Evolutionary conservation across 2,113 vertebrate species (phyloP).

Genomic region (Leucoraja erinaceus): DNA sequence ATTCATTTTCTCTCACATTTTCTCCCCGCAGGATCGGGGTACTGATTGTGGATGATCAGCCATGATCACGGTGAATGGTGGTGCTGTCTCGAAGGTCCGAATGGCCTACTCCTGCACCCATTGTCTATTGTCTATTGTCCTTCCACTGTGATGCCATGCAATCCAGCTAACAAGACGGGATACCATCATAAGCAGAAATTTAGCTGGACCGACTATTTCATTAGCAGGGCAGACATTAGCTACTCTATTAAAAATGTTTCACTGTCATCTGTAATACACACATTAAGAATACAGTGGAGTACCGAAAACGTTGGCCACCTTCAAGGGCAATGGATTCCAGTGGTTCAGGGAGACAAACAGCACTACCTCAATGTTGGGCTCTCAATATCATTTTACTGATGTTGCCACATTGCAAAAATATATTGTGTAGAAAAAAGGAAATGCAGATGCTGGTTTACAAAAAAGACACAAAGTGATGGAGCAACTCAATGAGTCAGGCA

Average conservation of each 20-base stretch:
- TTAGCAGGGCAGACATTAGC: background rate
- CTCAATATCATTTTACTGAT: background rate
- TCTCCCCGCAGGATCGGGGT: too few species aligned
- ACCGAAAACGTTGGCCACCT: background rate
- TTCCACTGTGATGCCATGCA: background rate
- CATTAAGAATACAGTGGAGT: background rate
- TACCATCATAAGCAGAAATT: background rate
- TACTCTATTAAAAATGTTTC: background rate
- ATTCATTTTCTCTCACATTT: background rate
- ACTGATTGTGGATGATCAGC: too few species aligned
- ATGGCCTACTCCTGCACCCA: too few species aligned
- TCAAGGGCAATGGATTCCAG: background rate
- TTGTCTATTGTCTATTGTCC: background rate
- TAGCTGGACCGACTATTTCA: background rate
- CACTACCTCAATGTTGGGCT: background rate
- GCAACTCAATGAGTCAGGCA: too few species aligned
- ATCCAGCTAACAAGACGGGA: background rate
- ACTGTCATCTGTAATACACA: background rate
- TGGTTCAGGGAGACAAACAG: background rate
- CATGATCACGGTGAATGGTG: too few species aligned
- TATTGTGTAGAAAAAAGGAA: too few species aligned
- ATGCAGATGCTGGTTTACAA: too few species aligned
- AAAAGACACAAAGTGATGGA: too few species aligned
- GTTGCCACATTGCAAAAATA: background rate
- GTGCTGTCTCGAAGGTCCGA: too few species aligned